Percentiles rank a stretch among this genome's conserved stretches.
These are phyloP conservation scores for Corticium candelabrum DNA, from an alignment of 37 sponge, comb jelly and placozoan species.

Conservation along the genomic window DNA sequence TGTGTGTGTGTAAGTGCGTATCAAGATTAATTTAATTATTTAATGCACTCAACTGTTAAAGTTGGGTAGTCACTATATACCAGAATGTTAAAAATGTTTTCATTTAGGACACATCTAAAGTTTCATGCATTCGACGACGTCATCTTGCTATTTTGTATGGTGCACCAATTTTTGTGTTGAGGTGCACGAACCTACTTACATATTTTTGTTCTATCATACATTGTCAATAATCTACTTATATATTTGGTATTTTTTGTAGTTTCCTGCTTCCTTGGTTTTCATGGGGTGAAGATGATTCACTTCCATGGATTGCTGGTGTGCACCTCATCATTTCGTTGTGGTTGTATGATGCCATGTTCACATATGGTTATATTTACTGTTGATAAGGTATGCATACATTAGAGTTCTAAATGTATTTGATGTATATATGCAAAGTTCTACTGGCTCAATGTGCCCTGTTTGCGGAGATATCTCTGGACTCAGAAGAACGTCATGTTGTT, in stretches of 20 bases:
- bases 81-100: too few relatives aligned
- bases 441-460: constrained; percentile 34
- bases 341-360: constrained; percentile 34
- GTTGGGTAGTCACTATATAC: too few relatives aligned
- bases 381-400: neutral
- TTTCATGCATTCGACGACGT: constrained; percentile 1
- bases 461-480: constrained; percentile 16
- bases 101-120: constrained; percentile 1
- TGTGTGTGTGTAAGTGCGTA: neutral
- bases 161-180: constrained; percentile 14
- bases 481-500: constrained; percentile 9
- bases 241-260: constrained; percentile 2
- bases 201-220: neutral
- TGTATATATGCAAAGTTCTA: neutral
- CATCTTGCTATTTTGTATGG: constrained; percentile 8
- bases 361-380: constrained; percentile 19
- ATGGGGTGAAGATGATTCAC: neutral
- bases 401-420: neutral
- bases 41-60: neutral
- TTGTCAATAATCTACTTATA: neutral
- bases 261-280: constrained; percentile 21
- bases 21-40: neutral
- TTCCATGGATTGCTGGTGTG: constrained; percentile 10
- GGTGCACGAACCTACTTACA: neutral
- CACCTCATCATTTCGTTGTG: constrained; percentile 23